phyloP scores from a whole-genome alignment of 2,113 vertebrate genomes.

The Sturnira hondurensis region DNA sequence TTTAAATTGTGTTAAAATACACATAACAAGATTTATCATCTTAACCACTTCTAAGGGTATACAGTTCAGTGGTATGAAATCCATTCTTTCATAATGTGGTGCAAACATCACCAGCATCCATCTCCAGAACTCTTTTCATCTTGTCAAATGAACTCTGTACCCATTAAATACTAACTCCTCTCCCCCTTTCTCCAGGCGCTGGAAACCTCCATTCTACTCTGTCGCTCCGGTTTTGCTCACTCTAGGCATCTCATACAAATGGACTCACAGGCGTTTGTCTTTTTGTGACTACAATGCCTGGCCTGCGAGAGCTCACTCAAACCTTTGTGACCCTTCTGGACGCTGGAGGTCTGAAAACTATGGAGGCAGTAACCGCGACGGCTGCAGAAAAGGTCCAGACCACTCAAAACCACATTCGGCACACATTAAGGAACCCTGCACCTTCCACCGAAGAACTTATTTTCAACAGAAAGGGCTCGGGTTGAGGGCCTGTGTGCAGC shows the following conservation, averaged over 20 bases:
- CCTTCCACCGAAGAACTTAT: background rate
- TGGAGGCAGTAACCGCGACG: background rate
- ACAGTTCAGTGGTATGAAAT: background rate
- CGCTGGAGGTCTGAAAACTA: background rate
- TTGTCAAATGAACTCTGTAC: background rate
- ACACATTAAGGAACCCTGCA: background rate
- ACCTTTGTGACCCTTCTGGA: background rate
- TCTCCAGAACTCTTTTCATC: background rate
- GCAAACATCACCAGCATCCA: background rate
- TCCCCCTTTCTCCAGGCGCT: too few relatives aligned
- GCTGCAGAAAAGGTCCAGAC: background rate
- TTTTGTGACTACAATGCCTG: background rate
- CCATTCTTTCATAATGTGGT: background rate
- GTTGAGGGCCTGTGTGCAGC: fast-evolving
- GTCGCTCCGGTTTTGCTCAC: background rate
- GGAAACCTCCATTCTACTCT: background rate
- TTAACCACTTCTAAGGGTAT: background rate
- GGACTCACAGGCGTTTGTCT: background rate
- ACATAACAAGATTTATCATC: background rate
- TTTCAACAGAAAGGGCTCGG: background rate
- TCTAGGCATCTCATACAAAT: background rate
- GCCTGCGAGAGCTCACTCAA: background rate
- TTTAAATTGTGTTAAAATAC: background rate
- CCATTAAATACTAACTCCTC: background rate
- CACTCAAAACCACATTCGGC: background rate